Evolutionary conservation across 2,888 invertebrate species (phyloP), one percentile per base, ranked within the genome.

Genomic region (Cancer borealis): DNA sequence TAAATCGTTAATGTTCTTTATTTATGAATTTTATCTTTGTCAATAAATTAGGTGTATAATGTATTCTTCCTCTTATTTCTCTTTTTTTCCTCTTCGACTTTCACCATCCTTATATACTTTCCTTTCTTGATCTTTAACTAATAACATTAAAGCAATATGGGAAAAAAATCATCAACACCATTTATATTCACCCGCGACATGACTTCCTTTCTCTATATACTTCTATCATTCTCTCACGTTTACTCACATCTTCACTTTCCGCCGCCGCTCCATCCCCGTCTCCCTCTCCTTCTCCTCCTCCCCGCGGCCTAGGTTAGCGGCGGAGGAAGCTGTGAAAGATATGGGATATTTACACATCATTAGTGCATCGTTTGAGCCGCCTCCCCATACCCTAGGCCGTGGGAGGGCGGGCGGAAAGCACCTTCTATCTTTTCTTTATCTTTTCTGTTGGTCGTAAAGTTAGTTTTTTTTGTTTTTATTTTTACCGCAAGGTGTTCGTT

Each of bases 291-390:
- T n/a, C 73, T n/a, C 49, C 10, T 5, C n/a, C 26, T 12, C 60
- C 49, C 60, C 3, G 2, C 26, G 30, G 17, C 54, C 30, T 60
- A 12, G 17, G 17, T 46, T 49, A 30, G n/a, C 54, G 21, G 39
- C 12, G 66, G 39, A 30, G 84, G 84, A 84, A 84, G 84, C 84
- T 84, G 84, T 84, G 84, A 84, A 39, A 84, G 84, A 84, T 84
- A 84, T 12, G 84, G 84, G 39, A 84, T 84, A 84, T 84, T 84
- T 84, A 84, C 84, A 30, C 84, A 84, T 84, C 84, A 84, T 84
- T 84, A 84, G 84, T 14, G 39, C 84, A 84, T 84, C 84, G 84
- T 84, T 84, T 30, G 39, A 39, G 84, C 84, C 84, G 21, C 84
- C 26, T 39, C 39, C 66, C n/a, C 39, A 14, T 39, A 39, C 39